Percentiles rank a stretch among this genome's conserved stretches.
These are phyloP conservation scores for Brachyopa scutellaris DNA, from an alignment of 2,888 invertebrate species.

Conservation along the genomic window DNA sequence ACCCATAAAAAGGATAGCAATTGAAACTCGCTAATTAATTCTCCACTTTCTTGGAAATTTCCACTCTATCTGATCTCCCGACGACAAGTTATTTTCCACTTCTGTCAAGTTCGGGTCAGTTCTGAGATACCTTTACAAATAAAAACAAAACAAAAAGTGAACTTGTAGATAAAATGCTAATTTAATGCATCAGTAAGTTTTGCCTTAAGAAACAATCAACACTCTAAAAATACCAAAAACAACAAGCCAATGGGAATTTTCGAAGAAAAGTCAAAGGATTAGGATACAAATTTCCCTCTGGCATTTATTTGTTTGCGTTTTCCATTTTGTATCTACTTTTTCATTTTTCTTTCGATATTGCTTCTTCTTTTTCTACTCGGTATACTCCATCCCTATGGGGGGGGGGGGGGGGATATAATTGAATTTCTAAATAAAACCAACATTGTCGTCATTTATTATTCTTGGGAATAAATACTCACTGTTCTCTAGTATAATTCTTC, in stretches of 20 bases:
- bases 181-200: constrained; percentile 55
- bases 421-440: constrained; percentile 64
- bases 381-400: not conserved
- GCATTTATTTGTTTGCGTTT: constrained; percentile 62
- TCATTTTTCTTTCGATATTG: constrained; percentile 3
- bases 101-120: not conserved
- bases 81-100: constrained; percentile 26
- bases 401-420: constrained; percentile 52
- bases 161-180: constrained; percentile 55
- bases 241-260: constrained; percentile 32
- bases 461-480: constrained; percentile 52
- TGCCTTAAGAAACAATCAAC: constrained; percentile 52
- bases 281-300: constrained; percentile 40
- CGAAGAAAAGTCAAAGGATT: constrained; percentile 54
- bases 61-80: constrained; percentile 9
- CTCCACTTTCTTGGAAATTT: constrained; percentile 22
- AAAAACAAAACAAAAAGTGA: not conserved
- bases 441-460: constrained; percentile 62
- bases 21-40: constrained; percentile 54
- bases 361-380: not conserved
- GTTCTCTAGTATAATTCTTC: not conserved
- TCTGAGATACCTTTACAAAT: not conserved
- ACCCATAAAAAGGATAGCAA: constrained; percentile 48
- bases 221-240: constrained; percentile 9
- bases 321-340: constrained; percentile 36